Base-by-base conservation (phyloP, 2,888 invertebrate species). In the Hipparchia semele region DNA sequence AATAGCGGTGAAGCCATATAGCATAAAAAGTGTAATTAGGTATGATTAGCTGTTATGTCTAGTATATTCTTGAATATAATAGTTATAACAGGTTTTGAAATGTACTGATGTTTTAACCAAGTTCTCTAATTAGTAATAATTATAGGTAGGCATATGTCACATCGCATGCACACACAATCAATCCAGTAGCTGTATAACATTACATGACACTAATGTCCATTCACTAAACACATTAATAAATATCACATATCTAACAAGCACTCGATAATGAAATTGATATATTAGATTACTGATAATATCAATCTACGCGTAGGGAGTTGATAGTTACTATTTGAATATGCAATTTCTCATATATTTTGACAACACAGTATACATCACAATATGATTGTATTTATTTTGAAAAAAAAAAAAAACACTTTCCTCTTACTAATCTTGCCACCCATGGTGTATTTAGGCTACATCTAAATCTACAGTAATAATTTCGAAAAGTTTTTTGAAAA, bases 61-160 rank as follows among this genome's bases (percentile, higher is more conserved):
- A 49, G 62, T 13, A 62, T 62, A 46, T 13, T 62, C 62, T 62
- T 13, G 62, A n/a, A n/a, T n/a, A 64, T 1, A 6, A 9, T 39
- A 39, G 39, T 39, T 39, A 23, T 59, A 39, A 51, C 64, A 64
- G 49, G 64, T 64, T 62, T 46, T 10, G 45, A 23, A 49, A 51
- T 64, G 23, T 64, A 64, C 49, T 64, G 49, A 49, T 64, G 23
- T 64, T 51, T 49, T 39, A 39, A 39, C 39, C 39, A 39, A 39
- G 3, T 39, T 39, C 39, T 39, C 2, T 39, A 39, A 39, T 39
- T 39, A 39, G 39, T 39, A 39, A 9, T 64, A 49, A 64, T 64
- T 64, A 9, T 9, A 49, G 62, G n/a, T 13, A 61, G 60, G 10
- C 13, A 64, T 49, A 64, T 64, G 64, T 64, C 64, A 64, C 64